These are phyloP conservation scores for Nannobrachium achirus DNA, from an alignment of 2,113 vertebrate genomes.

Conservation along the genomic window DNA sequence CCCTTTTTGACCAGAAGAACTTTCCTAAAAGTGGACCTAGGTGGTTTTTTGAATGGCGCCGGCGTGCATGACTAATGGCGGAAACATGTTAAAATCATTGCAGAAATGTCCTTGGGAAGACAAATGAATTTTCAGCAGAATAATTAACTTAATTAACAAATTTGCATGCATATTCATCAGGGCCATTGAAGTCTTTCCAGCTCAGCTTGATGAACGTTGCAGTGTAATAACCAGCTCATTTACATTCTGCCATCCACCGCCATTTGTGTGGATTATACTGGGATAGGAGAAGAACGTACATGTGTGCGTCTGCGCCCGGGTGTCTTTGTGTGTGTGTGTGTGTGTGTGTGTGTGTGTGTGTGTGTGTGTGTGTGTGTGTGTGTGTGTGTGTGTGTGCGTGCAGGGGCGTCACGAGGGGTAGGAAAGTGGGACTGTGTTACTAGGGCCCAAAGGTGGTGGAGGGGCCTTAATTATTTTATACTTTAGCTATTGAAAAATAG, in stretches of 20 bases:
- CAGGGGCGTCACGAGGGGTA: too few relatives aligned
- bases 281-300: constrained; percentile 59
- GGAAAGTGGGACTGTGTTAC: too few relatives aligned
- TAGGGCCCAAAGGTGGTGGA: too few relatives aligned
- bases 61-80: constrained; percentile 99
- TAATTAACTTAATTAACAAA: constrained; percentile 99
- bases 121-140: constrained; percentile 99
- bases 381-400: constrained; percentile 28
- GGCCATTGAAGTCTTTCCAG: constrained; percentile 99
- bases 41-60: constrained; percentile 92
- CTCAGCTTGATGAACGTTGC: constrained; percentile 99
- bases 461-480: too few relatives aligned
- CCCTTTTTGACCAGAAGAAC: constrained; percentile 78
- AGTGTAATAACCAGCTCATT: constrained; percentile 99
- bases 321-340: constrained; percentile 18
- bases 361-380: too few relatives aligned
- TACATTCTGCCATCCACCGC: constrained; percentile 99
- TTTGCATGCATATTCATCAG: constrained; percentile 99
- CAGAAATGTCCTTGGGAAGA: constrained; percentile 99
- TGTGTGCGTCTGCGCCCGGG: constrained; percentile 29
- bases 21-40: constrained; percentile 92
- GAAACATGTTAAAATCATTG: constrained; percentile 99
- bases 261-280: constrained; percentile 87
- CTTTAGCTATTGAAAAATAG: too few relatives aligned
- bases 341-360: background rate